Conservation (phyloP, 2,113 vertebrate species). For the Pachyramphus minor region DNA sequence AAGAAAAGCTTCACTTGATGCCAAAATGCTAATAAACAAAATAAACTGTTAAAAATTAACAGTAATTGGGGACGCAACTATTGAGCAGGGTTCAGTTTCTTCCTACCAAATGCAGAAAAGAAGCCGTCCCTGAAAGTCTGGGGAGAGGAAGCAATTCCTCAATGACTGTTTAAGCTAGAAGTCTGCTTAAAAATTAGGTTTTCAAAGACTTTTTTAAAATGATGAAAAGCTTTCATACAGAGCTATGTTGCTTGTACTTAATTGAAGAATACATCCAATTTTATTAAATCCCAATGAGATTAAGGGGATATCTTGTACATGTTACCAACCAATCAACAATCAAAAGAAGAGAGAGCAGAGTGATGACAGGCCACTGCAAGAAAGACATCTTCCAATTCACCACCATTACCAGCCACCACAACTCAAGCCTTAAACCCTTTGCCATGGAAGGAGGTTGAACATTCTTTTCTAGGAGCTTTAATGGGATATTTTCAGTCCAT, state of each 20-base stretch:
- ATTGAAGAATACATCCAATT: not conserved
- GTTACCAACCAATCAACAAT: not conserved
- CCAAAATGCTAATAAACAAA: not conserved
- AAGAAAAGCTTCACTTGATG: not conserved
- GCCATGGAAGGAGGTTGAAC: not conserved
- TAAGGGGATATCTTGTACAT: not conserved
- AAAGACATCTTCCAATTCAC: not conserved
- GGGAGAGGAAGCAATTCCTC: not conserved
- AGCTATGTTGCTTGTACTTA: not conserved
- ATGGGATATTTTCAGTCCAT: not conserved
- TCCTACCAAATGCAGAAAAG: not conserved
- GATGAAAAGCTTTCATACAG: not conserved
- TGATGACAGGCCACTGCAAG: not conserved
- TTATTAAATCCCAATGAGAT: not conserved
- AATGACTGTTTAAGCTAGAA: not conserved
- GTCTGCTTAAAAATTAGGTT: not conserved
- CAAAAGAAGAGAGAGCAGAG: not conserved
- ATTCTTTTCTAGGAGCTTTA: not conserved
- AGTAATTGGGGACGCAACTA: not conserved
- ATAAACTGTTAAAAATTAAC: not conserved
- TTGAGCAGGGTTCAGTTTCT: not conserved
- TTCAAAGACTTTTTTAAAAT: not conserved
- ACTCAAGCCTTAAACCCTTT: not conserved
- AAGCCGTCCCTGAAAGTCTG: not conserved
- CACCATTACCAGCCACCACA: fast-evolving